These are phyloP conservation scores for Drosophila trapezifrons DNA, from an alignment of 1,140 invertebrate species.

Conservation along the genomic window DNA sequence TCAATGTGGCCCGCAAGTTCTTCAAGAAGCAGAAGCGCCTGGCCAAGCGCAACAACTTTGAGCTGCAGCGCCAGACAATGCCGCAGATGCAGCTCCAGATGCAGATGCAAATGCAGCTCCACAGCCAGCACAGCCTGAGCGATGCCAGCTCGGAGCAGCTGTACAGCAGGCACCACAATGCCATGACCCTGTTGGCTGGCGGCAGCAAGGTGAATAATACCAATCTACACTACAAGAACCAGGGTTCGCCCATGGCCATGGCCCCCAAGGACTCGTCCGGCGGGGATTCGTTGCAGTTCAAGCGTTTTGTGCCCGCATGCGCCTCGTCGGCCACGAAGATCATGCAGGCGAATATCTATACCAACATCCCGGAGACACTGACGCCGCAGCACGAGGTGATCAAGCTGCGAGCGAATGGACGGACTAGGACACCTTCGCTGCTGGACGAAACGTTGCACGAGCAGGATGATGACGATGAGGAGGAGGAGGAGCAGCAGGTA, in stretches of 20 bases:
- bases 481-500: conserved; percentile 28
- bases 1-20: conserved; percentile 95
- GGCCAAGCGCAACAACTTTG: conserved; percentile 90
- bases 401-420: conserved; percentile 78
- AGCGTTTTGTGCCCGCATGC: conserved; percentile 56
- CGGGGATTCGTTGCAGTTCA: conserved; percentile 55
- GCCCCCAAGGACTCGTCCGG: conserved; percentile 47
- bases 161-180: conserved; percentile 85
- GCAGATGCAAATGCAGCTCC: conserved; percentile 74
- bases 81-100: conserved; percentile 85
- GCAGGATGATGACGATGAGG: conserved; percentile 63
- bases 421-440: conserved; percentile 62
- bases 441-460: conserved; percentile 85
- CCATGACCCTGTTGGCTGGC: conserved; percentile 88
- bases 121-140: conserved; percentile 84
- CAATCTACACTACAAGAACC: conserved; percentile 85
- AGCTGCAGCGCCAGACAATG: conserved; percentile 85
- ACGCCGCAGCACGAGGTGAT: conserved; percentile 87
- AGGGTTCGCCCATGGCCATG: conserved; percentile 6
- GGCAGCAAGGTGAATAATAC: conserved; percentile 90
- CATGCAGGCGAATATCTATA: conserved; percentile 90
- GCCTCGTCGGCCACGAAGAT: conserved; percentile 66
- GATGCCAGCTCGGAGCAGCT: conserved; percentile 85
- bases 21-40: conserved; percentile 94
- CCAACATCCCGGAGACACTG: conserved; percentile 89